Conservation (phyloP, 2,113 vertebrate species). For the Microtus oregoni region DNA sequence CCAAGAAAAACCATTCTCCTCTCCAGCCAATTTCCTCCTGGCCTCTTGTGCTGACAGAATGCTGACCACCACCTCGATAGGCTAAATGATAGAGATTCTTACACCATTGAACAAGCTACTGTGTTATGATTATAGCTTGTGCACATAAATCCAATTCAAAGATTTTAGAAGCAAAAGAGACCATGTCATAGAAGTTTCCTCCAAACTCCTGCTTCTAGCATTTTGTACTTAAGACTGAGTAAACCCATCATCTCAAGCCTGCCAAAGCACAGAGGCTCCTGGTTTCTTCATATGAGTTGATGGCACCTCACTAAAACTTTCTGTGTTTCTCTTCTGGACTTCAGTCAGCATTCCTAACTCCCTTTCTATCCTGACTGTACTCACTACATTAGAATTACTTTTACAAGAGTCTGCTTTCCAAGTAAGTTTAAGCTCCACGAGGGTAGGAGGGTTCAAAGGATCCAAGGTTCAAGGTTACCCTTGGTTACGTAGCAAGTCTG, state of each 20-base stretch:
- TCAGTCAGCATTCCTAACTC: background rate
- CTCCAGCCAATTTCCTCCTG: background rate
- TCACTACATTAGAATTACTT: background rate
- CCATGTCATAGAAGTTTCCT: background rate
- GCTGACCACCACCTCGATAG: background rate
- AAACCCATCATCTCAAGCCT: background rate
- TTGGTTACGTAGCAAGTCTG: background rate
- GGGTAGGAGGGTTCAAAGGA: background rate
- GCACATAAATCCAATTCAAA: background rate
- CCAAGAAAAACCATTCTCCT: background rate
- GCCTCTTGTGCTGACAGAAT: background rate
- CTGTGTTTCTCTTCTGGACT: background rate
- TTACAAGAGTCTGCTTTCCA: background rate
- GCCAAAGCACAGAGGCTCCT: background rate
- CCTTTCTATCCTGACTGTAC: background rate
- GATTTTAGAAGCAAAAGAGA: background rate
- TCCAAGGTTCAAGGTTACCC: background rate
- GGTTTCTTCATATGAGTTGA: background rate
- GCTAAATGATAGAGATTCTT: background rate
- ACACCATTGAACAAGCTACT: background rate
- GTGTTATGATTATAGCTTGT: background rate
- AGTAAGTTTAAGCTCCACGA: background rate
- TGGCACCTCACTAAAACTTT: background rate
- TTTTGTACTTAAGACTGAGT: background rate
- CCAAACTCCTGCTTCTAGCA: background rate